phyloP scores from a whole-genome alignment of 2,888 invertebrate species.

The Pyrrhosoma nymphula region DNA sequence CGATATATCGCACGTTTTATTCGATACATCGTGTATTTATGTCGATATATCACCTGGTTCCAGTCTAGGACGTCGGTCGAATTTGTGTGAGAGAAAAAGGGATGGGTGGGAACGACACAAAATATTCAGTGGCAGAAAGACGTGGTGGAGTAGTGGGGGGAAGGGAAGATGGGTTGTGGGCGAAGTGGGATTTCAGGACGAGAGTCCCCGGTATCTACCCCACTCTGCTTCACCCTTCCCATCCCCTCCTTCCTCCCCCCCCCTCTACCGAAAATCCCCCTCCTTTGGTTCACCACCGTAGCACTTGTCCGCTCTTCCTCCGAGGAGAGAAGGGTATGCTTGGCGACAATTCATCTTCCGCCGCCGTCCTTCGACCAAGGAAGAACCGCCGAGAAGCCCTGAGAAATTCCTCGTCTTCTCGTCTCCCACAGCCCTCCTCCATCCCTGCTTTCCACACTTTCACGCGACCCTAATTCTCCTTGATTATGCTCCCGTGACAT shows the following conservation, averaged over 20 bases:
- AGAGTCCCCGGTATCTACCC: conserved; percentile 75
- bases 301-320: not conserved
- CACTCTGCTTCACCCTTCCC: conserved; percentile 68
- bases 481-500: conserved; percentile 71
- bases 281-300: not conserved
- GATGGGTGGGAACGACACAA: not conserved
- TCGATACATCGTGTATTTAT: no score
- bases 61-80: no score
- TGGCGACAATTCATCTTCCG: not conserved
- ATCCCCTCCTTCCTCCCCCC: not conserved
- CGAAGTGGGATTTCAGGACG: conserved; percentile 69
- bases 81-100: no score
- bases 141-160: not conserved
- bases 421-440: conserved; percentile 73
- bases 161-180: not conserved
- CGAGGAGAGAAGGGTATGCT: not conserved
- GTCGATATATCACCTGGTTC: no score
- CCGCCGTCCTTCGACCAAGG: not conserved
- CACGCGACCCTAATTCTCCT: conserved; percentile 79
- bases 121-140: not conserved
- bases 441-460: conserved; percentile 58
- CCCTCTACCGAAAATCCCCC: no score
- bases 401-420: not conserved
- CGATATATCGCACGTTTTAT: no score
- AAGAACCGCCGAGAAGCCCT: not conserved